These are phyloP conservation scores for Armadillidium nasatum DNA, from an alignment of 1,140 invertebrate genomes.

Conservation along the genomic window DNA sequence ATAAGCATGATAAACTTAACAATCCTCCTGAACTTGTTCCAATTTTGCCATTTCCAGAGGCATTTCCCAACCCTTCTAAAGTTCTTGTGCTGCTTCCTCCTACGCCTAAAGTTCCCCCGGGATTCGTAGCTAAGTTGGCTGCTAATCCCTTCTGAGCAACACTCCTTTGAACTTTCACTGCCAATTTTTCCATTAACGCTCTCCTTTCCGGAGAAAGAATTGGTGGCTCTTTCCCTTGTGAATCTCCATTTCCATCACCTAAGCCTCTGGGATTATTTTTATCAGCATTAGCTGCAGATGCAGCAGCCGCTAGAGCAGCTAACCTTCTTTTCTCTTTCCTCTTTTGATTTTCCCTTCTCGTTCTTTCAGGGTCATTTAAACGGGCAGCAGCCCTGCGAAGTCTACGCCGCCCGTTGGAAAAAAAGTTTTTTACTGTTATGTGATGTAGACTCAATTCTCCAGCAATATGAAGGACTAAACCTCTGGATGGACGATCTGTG, in stretches of 20 bases:
- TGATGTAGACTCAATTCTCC: conserved; percentile 39
- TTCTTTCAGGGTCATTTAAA: conserved; percentile 38
- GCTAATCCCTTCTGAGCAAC: conserved; percentile 34
- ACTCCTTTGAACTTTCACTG: conserved; percentile 42
- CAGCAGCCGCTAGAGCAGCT: conserved; percentile 31
- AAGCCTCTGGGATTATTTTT: neutral
- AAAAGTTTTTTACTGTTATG: conserved; percentile 43
- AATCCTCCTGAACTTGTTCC: no score
- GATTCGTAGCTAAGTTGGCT: no score
- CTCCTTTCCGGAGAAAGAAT: conserved; percentile 32
- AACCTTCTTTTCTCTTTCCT: conserved; percentile 40
- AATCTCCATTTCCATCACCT: neutral
- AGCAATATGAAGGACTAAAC: conserved; percentile 40
- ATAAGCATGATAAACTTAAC: no score
- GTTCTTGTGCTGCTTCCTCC: no score
- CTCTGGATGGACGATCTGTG: conserved; percentile 41
- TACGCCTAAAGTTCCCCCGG: no score
- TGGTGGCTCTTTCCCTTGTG: conserved; percentile 25
- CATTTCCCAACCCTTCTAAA: no score
- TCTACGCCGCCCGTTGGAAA: conserved; percentile 36
- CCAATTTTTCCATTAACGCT: conserved; percentile 42
- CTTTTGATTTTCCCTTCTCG: conserved; percentile 36
- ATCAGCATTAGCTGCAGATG: neutral
- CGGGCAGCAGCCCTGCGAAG: conserved; percentile 37
- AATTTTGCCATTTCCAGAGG: no score